A percentile compares a stretch with the other conserved stretches of the same genome.
These are phyloP conservation scores for Drosophila affinis DNA, from an alignment of 2,888 invertebrate species.

Conservation along the genomic window DNA sequence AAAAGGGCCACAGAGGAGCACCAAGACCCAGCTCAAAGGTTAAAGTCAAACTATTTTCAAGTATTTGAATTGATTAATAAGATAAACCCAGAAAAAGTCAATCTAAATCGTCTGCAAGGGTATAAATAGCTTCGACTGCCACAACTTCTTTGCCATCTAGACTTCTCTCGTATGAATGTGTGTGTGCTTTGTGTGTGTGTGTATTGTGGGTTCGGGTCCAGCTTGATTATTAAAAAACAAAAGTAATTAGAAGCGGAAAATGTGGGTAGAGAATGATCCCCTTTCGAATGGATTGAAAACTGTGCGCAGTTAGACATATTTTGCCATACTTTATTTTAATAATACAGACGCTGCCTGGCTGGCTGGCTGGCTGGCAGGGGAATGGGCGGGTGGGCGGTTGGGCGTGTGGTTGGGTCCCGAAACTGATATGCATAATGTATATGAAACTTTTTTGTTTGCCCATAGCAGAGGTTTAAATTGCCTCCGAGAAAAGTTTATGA, in stretches of 20 bases:
- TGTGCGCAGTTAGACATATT: conserved; percentile 56
- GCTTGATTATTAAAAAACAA: conserved; percentile 77
- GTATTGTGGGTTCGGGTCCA: conserved; percentile 54
- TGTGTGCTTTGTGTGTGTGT: conserved; percentile 3
- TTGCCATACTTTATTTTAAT: conserved; percentile 39
- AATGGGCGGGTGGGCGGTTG: neutral
- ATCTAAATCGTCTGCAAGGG: neutral
- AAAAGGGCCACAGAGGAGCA: too few relatives aligned
- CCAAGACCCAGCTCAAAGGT: too few relatives aligned
- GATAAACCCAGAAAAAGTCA: too few relatives aligned
- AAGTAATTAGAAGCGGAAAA: conserved; percentile 67
- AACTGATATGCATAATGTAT: conserved; percentile 61
- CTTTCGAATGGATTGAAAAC: conserved; percentile 46
- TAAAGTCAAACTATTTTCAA: too few relatives aligned
- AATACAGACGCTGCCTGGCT: conserved; percentile 19
- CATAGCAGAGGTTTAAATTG: conserved; percentile 29
- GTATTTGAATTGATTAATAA: too few relatives aligned
- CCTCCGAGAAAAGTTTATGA: conserved; percentile 46
- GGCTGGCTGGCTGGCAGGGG: too few relatives aligned
- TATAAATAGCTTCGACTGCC: neutral
- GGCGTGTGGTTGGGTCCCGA: neutral
- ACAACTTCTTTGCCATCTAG: too few relatives aligned
- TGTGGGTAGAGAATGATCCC: conserved; percentile 58
- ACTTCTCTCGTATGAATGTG: conserved; percentile 26
- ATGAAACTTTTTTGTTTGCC: conserved; percentile 40